A percentile compares a stretch with the other conserved stretches of the same genome.
Conservation (phyloP, 2,888 invertebrate genomes). For the Eupeodes latifasciatus region DNA sequence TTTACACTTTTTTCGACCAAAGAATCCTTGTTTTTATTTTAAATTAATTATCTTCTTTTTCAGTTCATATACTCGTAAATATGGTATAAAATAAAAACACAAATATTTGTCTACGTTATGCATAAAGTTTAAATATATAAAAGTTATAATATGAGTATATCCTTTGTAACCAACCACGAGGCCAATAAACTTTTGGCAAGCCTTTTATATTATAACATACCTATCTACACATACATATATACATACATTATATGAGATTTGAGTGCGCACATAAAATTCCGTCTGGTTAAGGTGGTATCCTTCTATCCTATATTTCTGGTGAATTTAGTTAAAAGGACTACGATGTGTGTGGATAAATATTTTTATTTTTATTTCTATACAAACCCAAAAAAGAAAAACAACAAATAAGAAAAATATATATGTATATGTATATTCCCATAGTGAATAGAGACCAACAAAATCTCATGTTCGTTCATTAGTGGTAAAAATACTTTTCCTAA, state of each 20-base stretch:
- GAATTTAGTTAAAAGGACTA: constrained; percentile 9
- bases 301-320: background rate
- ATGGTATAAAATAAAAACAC: background rate
- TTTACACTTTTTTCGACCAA: background rate
- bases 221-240: too few species aligned
- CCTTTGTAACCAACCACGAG: constrained; percentile 32
- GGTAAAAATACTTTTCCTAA: constrained; percentile 58
- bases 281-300: constrained; percentile 25
- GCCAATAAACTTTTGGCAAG: constrained; percentile 61
- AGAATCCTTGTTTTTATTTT: background rate
- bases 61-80: background rate
- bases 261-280: constrained; percentile 27
- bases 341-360: constrained; percentile 32
- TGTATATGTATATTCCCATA: constrained; percentile 27
- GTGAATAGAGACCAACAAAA: constrained; percentile 31
- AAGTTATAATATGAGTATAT: too few species aligned
- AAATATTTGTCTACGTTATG: background rate
- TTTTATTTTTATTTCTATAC: background rate
- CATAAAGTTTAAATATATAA: background rate
- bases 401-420: background rate
- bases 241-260: background rate
- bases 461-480: constrained; percentile 53
- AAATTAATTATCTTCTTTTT: constrained; percentile 6
- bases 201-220: constrained; percentile 11
- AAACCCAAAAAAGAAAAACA: background rate